phyloP scores from a whole-genome alignment of 2,888 invertebrate genomes.

The Drosophila tanythrix region DNA sequence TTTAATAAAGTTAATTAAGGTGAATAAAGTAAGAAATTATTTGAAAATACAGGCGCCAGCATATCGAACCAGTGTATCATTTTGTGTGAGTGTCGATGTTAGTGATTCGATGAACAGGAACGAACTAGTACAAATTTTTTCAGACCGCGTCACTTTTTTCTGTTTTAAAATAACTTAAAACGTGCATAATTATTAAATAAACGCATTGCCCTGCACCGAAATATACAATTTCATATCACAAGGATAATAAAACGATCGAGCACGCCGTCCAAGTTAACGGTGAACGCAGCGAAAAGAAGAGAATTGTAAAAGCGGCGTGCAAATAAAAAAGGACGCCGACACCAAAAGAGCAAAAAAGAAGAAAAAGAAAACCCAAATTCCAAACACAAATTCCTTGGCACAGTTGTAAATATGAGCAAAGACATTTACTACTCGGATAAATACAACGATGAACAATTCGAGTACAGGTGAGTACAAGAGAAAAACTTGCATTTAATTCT shows the following conservation, averaged over 20 bases:
- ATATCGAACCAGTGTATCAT: not conserved
- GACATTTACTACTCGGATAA: constrained; percentile 97
- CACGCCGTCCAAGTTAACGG: not conserved
- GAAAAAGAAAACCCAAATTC: constrained; percentile 18
- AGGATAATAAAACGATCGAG: not conserved
- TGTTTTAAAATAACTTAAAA: constrained; percentile 54
- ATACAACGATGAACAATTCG: constrained; percentile 95
- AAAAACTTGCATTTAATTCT: not conserved
- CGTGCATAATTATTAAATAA: constrained; percentile 16
- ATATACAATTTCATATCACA: not conserved
- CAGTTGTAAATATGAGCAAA: constrained; percentile 86
- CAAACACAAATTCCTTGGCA: constrained; percentile 14
- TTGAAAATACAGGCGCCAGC: not conserved
- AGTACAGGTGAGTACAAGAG: constrained; percentile 91
- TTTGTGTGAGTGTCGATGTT: constrained; percentile 5
- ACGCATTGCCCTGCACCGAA: not conserved
- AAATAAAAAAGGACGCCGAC: constrained; percentile 42
- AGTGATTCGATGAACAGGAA: constrained; percentile 13
- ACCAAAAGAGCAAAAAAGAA: constrained; percentile 13
- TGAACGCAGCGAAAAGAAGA: not conserved
- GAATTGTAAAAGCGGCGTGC: constrained; percentile 17
- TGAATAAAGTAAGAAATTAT: not conserved
- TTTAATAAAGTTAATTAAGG: not conserved
- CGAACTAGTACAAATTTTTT: constrained; percentile 34
- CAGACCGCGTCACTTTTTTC: constrained; percentile 65